A percentile compares a stretch with the other conserved stretches of the same genome.
Evolutionary conservation across 2,888 invertebrate species (phyloP).

Genomic region (Ectobius pallidus): DNA sequence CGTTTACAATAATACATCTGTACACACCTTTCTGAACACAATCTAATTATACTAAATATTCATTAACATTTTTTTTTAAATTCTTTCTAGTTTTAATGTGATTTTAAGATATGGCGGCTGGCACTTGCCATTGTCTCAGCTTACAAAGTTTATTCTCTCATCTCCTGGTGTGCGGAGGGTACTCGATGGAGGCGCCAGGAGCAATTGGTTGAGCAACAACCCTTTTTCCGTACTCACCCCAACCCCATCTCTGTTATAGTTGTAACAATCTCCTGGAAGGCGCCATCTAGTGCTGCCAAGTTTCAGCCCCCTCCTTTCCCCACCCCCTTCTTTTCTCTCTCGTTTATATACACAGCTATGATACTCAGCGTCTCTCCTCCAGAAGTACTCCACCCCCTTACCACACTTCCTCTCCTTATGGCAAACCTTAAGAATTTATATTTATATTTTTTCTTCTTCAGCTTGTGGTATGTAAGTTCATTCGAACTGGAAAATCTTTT

Average conservation of each 20-base stretch:
- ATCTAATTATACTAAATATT: too few species aligned
- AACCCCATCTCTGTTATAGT: slow-evolving; percentile 19
- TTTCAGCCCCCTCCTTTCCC: slow-evolving; percentile 27
- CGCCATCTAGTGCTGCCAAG: slow-evolving; percentile 37
- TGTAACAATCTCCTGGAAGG: slow-evolving; percentile 32
- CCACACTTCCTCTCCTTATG: slow-evolving; percentile 10
- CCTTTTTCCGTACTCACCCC: slow-evolving; percentile 8
- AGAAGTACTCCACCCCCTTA: background rate
- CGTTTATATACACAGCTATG: slow-evolving; percentile 19
- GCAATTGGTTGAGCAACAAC: slow-evolving; percentile 33
- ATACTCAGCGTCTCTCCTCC: background rate
- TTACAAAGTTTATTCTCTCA: background rate
- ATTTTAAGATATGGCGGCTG: too few species aligned
- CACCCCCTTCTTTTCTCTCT: slow-evolving; percentile 7
- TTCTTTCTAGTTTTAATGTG: too few species aligned
- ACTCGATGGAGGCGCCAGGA: slow-evolving; percentile 38
- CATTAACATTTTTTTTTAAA: too few species aligned
- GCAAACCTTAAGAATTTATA: slow-evolving; percentile 21
- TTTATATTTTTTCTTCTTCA: slow-evolving; percentile 3
- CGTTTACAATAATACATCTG: too few species aligned
- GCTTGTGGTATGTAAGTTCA: slow-evolving; percentile 17
- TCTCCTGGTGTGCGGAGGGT: slow-evolving; percentile 8
- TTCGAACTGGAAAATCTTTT: slow-evolving; percentile 31
- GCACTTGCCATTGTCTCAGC: too few species aligned
- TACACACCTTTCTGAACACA: too few species aligned